Conservation (phyloP, 2,113 vertebrate species). For the Oplegnathus fasciatus region DNA sequence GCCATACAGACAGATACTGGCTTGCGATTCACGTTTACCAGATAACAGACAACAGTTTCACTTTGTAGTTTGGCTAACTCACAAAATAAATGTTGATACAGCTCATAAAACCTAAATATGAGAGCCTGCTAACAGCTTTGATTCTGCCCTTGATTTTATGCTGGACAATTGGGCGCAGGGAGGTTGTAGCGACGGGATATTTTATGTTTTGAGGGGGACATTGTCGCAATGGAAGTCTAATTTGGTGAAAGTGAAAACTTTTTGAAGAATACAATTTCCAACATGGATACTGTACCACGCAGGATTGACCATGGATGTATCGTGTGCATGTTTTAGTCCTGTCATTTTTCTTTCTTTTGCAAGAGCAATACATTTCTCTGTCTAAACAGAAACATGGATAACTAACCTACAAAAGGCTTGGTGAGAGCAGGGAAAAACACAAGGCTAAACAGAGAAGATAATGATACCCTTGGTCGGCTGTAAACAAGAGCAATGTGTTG, state of each 20-base stretch:
- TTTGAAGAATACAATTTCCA: not conserved
- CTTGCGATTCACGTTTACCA: not conserved
- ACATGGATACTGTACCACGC: not conserved
- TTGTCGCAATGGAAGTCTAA: not conserved
- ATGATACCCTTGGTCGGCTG: constrained; percentile 80
- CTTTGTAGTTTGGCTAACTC: not conserved
- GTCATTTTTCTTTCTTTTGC: constrained; percentile 2
- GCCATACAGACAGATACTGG: not conserved
- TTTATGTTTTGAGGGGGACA: not conserved
- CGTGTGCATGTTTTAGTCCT: constrained; percentile 6
- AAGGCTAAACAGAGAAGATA: constrained; percentile 75
- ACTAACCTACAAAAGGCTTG: constrained; percentile 53
- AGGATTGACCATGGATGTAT: not conserved
- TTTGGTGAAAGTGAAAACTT: not conserved
- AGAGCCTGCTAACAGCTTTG: not conserved
- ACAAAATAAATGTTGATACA: not conserved
- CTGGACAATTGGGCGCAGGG: not conserved
- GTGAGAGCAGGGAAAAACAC: constrained; percentile 74
- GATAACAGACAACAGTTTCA: not conserved
- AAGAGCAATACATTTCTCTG: constrained; percentile 46
- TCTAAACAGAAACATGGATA: constrained; percentile 63
- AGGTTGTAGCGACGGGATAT: not conserved
- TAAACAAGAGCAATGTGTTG: constrained; percentile 81
- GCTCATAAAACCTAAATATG: not conserved
- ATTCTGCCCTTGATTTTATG: not conserved